phyloP scores from a whole-genome alignment of 30 jellyfish, hydroid and myxozoan species.

The Mastigias papua region DNA sequence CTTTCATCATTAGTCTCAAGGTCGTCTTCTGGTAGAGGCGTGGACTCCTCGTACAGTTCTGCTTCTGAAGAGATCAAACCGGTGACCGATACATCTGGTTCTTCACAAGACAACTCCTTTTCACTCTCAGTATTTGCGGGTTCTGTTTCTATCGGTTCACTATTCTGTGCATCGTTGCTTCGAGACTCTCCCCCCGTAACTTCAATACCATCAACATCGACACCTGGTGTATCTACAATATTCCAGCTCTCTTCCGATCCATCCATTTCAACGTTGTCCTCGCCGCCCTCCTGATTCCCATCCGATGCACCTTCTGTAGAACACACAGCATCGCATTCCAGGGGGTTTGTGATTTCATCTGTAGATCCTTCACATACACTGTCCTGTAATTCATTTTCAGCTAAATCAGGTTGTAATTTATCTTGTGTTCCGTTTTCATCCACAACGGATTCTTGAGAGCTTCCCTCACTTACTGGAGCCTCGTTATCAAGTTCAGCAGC shows the following conservation, averaged over 20 bases:
- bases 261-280: not conserved
- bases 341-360: not conserved
- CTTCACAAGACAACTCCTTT: not conserved
- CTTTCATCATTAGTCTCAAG: not conserved
- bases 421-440: not conserved
- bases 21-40: not conserved
- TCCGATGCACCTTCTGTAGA: not conserved
- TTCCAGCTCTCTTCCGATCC: not conserved
- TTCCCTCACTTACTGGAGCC: not conserved
- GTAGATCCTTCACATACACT: not conserved
- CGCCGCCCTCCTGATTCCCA: not conserved
- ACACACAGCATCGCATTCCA: not conserved
- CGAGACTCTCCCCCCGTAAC: not conserved
- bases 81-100: not conserved
- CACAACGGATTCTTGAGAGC: not conserved
- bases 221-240: not conserved
- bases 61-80: not conserved
- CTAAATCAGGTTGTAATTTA: not conserved
- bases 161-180: not conserved
- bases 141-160: not conserved
- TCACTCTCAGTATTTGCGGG: not conserved
- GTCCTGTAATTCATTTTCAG: not conserved
- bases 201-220: not conserved
- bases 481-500: conserved; percentile 33
- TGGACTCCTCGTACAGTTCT: not conserved